Base-by-base conservation (phyloP, 2,888 invertebrate genomes). In the Sympetrum striolatum region DNA sequence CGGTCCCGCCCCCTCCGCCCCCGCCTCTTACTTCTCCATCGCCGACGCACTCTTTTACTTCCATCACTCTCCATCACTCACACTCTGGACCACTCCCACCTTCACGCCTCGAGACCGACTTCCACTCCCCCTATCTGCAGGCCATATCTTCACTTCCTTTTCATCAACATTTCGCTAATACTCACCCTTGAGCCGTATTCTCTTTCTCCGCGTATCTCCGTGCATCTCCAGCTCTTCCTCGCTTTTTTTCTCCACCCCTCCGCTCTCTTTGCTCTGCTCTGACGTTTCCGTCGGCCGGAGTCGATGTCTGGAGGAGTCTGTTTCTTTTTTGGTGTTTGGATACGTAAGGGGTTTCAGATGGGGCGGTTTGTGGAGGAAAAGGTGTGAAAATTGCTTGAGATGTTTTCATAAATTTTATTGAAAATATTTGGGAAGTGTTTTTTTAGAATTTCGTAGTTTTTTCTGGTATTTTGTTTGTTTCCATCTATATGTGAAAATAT, bases 151-250 rank as follows among this genome's bases (percentile, higher is more conserved):
- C 58, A 82, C 82, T 82, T 58, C 82, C 82, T 82, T 82, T 82
- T 58, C 82, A 82, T 82, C 82, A 58, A 82, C 82, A 58, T 82
- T 82, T 82, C 82, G 82, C 82, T 82, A 82, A 82, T 82, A 82
- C 82, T 58, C 82, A 82, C 82, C 82, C 82, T 82, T 31, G 58
- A 58, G 82, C 82, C 58, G 58, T 58, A 73, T 82, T 82, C 82
- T 48, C 81, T 25, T 81, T 58, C 82, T 44, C 25, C 6, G 8
- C 44, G 5, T 53, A 48, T 58, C 58, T 44, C 82, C 6, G 22
- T 18, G 10, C 82, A 53, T n/a, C 82, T 58, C 25, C 15, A n/a
- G 35, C 58, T 58, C 53, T 53, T 58, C 44, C 44, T 44, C 44
- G 44, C 44, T 53, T 82, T 53, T 82, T 31, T 58, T 53, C 44